Base-by-base conservation (phyloP, 2,888 invertebrate species). In the Ptychoptera contaminata region DNA sequence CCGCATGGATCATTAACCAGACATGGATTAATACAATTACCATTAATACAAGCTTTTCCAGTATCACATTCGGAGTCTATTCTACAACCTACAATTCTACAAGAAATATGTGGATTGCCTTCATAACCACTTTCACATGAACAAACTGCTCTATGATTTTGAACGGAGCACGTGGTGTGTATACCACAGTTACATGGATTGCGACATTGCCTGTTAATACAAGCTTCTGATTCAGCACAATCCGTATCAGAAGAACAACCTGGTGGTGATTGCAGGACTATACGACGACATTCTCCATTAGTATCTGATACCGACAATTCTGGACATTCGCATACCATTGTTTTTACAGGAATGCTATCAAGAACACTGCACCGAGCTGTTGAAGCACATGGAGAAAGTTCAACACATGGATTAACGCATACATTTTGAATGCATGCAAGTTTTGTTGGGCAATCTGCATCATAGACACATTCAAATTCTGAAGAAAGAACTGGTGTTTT, bases 101-200 rank as follows among this genome's bases (percentile, higher is more conserved):
- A 92, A 41, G 74, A 73, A 31, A 79, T 74, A 58, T 88, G 82
- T 2, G 92, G 88, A 65, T 91, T 83, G 39, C 92, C 92, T 58
- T 86, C 84, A 58, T 73, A 86, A 31, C 87, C 88, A 55, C 81
- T 75, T 54, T 76, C 73, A 59, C 92, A 92, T 3, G 85, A 82
- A 61, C 92, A 92, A 34, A 84, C 77, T 2, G 90, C 88, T 48
- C 87, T 76, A 59, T 91, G 91, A 54, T 86, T 79, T 49, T 77
- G 76, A 7, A 91, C 78, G 50, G 76, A 74, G 56, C 92, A 92
- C 52, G 81, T 76, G 35, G 88, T 82, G 56, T 90, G 82, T 35
- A 75, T 74, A 43, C 91, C 91, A 59, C 91, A 92, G 56, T 82
- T 82, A 61, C 91, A 91, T 11, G 90, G 88, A 55, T 85, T 82